Conservation (phyloP, 2,888 invertebrate species). For the Microplitis manilae region DNA sequence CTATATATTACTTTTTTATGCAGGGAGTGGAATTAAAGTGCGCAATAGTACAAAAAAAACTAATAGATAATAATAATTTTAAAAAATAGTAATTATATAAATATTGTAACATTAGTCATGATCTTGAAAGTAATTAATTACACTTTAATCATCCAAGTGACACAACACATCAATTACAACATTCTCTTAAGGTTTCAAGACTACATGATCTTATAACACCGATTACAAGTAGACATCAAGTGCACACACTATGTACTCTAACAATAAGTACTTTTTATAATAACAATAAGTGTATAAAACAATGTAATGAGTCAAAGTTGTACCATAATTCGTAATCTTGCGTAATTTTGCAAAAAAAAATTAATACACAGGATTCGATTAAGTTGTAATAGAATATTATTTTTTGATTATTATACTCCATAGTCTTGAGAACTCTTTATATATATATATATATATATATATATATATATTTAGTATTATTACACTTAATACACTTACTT, state of each 20-base stretch:
- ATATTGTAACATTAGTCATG: not conserved
- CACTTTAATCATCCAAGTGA: slow-evolving; percentile 1
- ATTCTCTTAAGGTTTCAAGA: not conserved
- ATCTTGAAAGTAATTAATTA: slow-evolving; percentile 22
- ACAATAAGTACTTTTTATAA: not conserved
- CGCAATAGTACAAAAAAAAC: no score
- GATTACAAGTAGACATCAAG: not conserved
- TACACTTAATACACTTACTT: not conserved
- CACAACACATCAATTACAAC: slow-evolving; percentile 10
- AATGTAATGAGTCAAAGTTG: not conserved
- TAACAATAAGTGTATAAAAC: not conserved
- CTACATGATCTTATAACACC: not conserved
- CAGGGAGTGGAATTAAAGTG: no score
- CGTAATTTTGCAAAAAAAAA: not conserved
- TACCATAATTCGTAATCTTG: no score
- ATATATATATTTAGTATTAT: no score
- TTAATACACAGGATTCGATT: not conserved
- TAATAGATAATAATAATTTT: not conserved
- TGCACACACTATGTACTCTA: not conserved
- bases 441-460: no score
- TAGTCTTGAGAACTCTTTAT: not conserved
- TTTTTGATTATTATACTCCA: not conserved
- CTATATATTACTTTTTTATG: no score
- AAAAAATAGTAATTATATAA: not conserved
- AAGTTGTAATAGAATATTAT: not conserved